Conservation (phyloP, 2,888 invertebrate genomes). For the Cetonia aurata region DNA sequence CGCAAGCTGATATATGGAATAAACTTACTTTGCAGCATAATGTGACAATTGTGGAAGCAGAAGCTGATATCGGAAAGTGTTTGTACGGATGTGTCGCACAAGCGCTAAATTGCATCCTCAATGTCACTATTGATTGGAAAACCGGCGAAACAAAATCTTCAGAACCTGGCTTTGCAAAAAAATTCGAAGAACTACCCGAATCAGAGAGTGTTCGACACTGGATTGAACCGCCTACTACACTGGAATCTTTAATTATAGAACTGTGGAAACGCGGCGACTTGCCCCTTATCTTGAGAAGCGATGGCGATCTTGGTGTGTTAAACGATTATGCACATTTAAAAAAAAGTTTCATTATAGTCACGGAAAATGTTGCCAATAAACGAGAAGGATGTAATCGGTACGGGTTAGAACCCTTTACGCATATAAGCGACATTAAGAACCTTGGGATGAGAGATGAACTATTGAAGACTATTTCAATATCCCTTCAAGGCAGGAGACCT, state of each 20-base stretch:
- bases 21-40: neutral
- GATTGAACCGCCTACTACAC: neutral
- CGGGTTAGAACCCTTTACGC: too few species aligned
- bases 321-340: neutral
- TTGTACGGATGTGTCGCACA: slow-evolving; percentile 6
- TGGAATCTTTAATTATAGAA: neutral
- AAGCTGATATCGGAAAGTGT: neutral
- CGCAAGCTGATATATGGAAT: neutral
- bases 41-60: neutral
- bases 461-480: too few species aligned
- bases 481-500: too few species aligned
- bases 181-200: too few species aligned
- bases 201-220: too few species aligned
- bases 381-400: neutral
- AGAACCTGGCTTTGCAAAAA: too few species aligned
- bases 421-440: too few species aligned
- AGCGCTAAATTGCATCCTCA: neutral
- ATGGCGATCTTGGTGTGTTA: neutral
- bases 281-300: neutral
- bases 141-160: too few species aligned
- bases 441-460: too few species aligned
- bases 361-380: neutral
- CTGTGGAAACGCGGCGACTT: neutral
- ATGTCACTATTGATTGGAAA: neutral
- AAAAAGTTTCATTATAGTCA: neutral